Evolutionary conservation across 2,797 vertebrate genomes (phyloP).

Genomic region (Anisognathus igniventris): DNA sequence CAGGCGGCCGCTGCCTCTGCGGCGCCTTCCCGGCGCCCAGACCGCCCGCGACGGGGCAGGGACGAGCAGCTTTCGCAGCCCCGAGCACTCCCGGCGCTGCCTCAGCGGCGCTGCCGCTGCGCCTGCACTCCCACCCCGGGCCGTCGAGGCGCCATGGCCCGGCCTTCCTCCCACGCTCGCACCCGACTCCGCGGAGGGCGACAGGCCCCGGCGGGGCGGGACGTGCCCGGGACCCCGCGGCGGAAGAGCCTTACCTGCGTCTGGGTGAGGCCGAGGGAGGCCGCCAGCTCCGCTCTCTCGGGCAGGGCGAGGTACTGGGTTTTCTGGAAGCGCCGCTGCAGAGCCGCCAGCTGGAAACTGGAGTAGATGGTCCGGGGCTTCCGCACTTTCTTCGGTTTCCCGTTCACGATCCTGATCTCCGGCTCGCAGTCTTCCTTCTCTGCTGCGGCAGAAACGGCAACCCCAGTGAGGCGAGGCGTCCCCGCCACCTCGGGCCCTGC

Average conservation of each 20-base stretch:
- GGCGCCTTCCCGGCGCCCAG: background rate
- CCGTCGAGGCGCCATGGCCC: background rate
- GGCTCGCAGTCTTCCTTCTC: slow-evolving; percentile 96
- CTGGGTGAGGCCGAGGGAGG: slow-evolving; percentile 94
- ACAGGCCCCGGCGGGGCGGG: background rate
- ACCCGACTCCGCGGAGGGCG: background rate
- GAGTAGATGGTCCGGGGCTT: slow-evolving; percentile 98
- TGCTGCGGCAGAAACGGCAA: slow-evolving; percentile 57
- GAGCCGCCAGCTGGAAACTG: slow-evolving; percentile 95
- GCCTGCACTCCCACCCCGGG: background rate
- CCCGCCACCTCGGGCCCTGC: background rate
- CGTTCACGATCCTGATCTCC: slow-evolving; percentile 95
- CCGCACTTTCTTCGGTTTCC: slow-evolving; percentile 97
- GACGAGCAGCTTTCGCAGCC: background rate
- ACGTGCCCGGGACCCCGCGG: background rate
- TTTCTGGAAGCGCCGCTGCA: slow-evolving; percentile 95
- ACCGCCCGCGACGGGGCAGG: background rate
- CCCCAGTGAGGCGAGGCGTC: background rate
- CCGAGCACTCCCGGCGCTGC: background rate
- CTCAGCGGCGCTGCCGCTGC: no score
- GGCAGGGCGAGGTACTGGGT: slow-evolving; percentile 96
- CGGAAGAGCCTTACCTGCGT: slow-evolving; percentile 84
- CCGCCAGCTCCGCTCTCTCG: slow-evolving; percentile 93
- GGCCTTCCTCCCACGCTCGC: background rate
- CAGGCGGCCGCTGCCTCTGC: background rate